phyloP scores from a whole-genome alignment of 2,888 invertebrate species.

The Galerucella nymphaeae region DNA sequence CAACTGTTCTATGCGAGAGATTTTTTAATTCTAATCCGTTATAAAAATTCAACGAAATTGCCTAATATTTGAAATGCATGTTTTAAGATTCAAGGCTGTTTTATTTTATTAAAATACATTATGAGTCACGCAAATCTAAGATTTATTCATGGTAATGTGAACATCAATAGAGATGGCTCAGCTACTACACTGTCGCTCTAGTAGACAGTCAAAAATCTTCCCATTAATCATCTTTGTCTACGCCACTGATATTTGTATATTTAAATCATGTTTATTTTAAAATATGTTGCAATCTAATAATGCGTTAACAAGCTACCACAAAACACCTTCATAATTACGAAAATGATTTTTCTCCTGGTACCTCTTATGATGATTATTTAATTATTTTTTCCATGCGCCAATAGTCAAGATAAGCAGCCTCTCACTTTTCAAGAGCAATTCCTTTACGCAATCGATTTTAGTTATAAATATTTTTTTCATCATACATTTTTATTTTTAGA shows the following conservation, averaged over 20 bases:
- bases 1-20: too few species aligned
- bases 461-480: background rate
- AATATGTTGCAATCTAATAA: background rate
- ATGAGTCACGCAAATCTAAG: slow-evolving; percentile 4
- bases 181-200: too few species aligned
- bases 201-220: too few species aligned
- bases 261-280: background rate
- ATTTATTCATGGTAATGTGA: background rate
- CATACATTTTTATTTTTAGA: background rate
- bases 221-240: too few species aligned
- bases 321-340: slow-evolving; percentile 1
- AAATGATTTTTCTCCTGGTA: background rate
- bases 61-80: slow-evolving; percentile 1
- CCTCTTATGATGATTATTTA: background rate
- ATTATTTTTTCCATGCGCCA: background rate
- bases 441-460: background rate
- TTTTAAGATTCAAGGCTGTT: background rate
- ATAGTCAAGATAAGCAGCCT: background rate
- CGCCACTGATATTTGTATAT: background rate
- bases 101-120: background rate
- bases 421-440: slow-evolving; percentile 5
- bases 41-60: background rate
- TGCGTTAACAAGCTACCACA: background rate
- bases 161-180: background rate
- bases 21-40: background rate